Evolutionary conservation across 2,888 invertebrate genomes (phyloP).

Genomic region (Drosophila antonietae): DNA sequence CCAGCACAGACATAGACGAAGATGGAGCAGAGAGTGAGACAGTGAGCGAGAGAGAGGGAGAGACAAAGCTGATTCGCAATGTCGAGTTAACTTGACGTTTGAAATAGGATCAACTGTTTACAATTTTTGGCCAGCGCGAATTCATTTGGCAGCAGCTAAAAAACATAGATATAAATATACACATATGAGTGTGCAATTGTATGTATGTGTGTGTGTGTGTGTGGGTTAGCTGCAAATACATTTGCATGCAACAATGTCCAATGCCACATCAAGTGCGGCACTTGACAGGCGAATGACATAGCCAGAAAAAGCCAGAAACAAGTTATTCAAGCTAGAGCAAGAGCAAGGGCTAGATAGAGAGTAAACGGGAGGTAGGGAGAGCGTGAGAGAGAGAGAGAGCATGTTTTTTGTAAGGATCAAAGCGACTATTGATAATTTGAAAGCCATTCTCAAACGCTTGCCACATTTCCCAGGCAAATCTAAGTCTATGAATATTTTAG

Average conservation of each 20-base stretch:
- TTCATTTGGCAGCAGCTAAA: constrained; percentile 30
- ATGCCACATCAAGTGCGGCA: constrained; percentile 33
- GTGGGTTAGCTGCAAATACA: constrained; percentile 8
- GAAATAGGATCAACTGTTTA: constrained; percentile 72
- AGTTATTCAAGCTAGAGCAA: background rate
- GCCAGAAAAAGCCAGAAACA: constrained; percentile 1
- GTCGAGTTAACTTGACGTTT: constrained; percentile 72
- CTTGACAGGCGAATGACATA: constrained; percentile 57
- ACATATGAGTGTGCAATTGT: background rate
- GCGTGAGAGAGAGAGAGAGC: background rate
- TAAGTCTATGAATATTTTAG: background rate
- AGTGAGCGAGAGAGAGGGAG: background rate
- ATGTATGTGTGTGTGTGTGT: background rate
- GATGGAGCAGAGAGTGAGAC: background rate
- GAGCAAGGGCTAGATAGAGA: background rate
- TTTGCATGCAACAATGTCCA: constrained; percentile 41
- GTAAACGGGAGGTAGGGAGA: background rate
- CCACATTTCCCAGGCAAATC: background rate
- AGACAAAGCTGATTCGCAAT: constrained; percentile 33
- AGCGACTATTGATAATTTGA: background rate
- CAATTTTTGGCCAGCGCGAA: constrained; percentile 36
- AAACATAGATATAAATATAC: constrained; percentile 10
- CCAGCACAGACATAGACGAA: constrained; percentile 11
- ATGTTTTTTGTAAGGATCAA: background rate
- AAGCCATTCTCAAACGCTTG: background rate